Conservation (phyloP, 1,140 invertebrate genomes). For the Dendroctonus ponderosae region DNA sequence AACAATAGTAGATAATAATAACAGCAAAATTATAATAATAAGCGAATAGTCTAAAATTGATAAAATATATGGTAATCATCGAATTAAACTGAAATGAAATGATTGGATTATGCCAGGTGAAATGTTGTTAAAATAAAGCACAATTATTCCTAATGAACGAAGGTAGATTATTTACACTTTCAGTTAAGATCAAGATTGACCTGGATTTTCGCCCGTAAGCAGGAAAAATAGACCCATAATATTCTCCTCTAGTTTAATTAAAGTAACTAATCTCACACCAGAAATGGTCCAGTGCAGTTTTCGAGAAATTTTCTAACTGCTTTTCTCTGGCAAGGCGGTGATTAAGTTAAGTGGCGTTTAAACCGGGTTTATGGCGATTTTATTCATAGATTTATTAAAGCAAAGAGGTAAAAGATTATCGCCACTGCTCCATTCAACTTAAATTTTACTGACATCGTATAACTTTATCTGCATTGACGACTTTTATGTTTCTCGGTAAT, state of each 20-base stretch:
- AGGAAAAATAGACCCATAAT: too few species aligned
- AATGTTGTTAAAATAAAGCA: too few species aligned
- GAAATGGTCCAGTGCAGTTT: slow-evolving; percentile 7
- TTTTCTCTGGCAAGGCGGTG: slow-evolving; percentile 16
- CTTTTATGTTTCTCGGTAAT: slow-evolving; percentile 25
- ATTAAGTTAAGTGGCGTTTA: slow-evolving; percentile 29
- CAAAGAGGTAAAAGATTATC: slow-evolving; percentile 33
- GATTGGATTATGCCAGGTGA: too few species aligned
- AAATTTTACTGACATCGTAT: slow-evolving; percentile 27
- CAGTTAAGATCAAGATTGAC: neutral
- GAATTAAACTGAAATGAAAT: too few species aligned
- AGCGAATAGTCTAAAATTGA: too few species aligned
- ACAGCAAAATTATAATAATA: too few species aligned
- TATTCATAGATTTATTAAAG: slow-evolving; percentile 33
- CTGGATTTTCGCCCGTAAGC: neutral
- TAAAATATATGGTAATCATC: too few species aligned
- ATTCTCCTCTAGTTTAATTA: too few species aligned
- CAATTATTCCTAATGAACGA: too few species aligned
- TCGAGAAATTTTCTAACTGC: slow-evolving; percentile 16
- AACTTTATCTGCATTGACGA: slow-evolving; percentile 23
- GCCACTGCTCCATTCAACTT: slow-evolving; percentile 13
- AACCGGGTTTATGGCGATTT: slow-evolving; percentile 29
- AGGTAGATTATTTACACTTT: too few species aligned
- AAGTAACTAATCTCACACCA: neutral
- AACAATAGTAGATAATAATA: too few species aligned